Evolutionary conservation across 1,140 invertebrate species (phyloP).

Genomic region (Drosophila seguyi): DNA sequence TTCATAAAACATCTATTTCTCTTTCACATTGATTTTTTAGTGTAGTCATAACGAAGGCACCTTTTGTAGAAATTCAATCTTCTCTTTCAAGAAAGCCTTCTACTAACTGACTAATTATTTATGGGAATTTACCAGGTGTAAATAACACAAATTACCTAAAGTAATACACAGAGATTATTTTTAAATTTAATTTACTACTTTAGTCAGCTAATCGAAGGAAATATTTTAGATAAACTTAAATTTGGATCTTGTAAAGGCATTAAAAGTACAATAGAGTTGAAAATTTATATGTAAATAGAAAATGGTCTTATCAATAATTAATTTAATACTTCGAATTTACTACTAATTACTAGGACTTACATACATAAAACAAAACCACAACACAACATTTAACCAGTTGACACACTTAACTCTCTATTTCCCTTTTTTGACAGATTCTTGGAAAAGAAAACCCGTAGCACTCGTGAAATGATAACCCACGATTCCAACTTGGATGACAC

Average conservation of each 20-base stretch:
- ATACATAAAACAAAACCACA: not conserved
- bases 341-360: not conserved
- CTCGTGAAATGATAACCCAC: conserved; percentile 17
- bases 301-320: no score
- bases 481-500: conserved; percentile 38
- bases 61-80: not conserved
- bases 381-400: not conserved
- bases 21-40: not conserved
- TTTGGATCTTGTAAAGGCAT: no score
- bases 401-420: not conserved
- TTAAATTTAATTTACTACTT: not conserved
- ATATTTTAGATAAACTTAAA: no score
- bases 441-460: not conserved
- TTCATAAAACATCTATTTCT: not conserved
- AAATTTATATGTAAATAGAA: not conserved
- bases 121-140: not conserved
- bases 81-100: no score
- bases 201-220: no score
- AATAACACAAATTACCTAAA: not conserved
- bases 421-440: not conserved
- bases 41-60: no score
- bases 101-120: not conserved
- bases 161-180: not conserved
- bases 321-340: no score
- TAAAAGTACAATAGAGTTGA: not conserved